These are phyloP conservation scores for Troglohyphantes excavatus DNA, from an alignment of 2,888 invertebrate species.

Conservation along the genomic window DNA sequence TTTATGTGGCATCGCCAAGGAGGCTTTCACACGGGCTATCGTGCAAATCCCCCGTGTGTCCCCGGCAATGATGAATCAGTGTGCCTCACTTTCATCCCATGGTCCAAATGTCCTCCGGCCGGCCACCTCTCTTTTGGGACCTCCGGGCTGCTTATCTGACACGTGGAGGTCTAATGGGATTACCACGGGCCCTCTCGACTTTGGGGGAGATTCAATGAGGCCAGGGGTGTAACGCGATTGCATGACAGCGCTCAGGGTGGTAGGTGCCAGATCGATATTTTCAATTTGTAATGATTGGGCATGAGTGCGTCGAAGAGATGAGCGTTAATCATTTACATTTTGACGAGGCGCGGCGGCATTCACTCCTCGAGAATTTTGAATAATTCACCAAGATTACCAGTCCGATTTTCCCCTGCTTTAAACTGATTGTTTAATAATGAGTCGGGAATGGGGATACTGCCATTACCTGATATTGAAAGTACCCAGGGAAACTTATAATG, in stretches of 20 bases:
- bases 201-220: slow-evolving; percentile 14
- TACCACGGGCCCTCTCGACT: slow-evolving; percentile 13
- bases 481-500: no score
- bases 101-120: not conserved
- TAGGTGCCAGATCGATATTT: slow-evolving; percentile 31
- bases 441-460: not conserved
- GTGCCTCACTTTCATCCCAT: slow-evolving; percentile 15
- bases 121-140: slow-evolving; percentile 20
- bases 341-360: not conserved
- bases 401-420: not conserved
- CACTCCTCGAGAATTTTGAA: not conserved
- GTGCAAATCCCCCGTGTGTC: slow-evolving; percentile 43
- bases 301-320: not conserved
- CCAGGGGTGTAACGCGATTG: slow-evolving; percentile 22
- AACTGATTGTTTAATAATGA: slow-evolving; percentile 4
- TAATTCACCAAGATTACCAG: not conserved
- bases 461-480: no score
- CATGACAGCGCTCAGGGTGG: not conserved
- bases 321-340: slow-evolving; percentile 9
- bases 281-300: slow-evolving; percentile 39
- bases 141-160: slow-evolving; percentile 10
- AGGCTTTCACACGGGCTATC: not conserved
- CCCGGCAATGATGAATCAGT: slow-evolving; percentile 64
- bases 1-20: not conserved
- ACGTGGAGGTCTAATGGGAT: slow-evolving; percentile 49